Evolutionary conservation across 2,113 vertebrate genomes (phyloP).

Genomic region (Eretmochelys imbricata): DNA sequence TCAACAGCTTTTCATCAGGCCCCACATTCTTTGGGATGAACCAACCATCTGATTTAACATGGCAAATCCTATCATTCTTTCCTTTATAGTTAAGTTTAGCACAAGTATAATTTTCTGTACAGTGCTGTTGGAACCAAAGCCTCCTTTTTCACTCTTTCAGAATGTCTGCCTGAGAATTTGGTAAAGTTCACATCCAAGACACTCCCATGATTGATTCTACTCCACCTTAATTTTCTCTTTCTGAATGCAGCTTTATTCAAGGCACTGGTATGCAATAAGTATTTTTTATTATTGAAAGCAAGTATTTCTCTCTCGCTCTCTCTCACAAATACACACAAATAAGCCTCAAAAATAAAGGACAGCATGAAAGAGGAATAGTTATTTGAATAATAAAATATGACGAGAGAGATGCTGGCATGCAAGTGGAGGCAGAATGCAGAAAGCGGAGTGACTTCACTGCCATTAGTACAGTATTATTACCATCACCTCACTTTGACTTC

Average conservation of each 20-base stretch:
- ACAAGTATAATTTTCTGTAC: neutral
- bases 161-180: too few species aligned
- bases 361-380: neutral
- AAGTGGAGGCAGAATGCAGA: slow-evolving; percentile 29
- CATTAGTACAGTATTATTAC: neutral
- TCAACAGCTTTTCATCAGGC: neutral
- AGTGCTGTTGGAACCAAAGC: neutral
- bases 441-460: slow-evolving; percentile 43
- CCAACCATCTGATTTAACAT: neutral
- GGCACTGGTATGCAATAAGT: rapidly evolving
- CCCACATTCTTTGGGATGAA: rapidly evolving
- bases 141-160: neutral
- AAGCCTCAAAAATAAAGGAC: neutral
- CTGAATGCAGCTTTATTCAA: rapidly evolving
- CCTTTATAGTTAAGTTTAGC: neutral
- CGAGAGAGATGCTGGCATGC: neutral
- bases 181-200: rapidly evolving
- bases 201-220: rapidly evolving
- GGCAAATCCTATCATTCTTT: rapidly evolving
- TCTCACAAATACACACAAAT: neutral
- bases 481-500: neutral
- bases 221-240: rapidly evolving
- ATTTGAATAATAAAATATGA: neutral
- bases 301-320: neutral
- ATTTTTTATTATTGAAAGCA: neutral